Percentiles rank a stretch among this genome's conserved stretches.
Conservation (phyloP, 2,888 invertebrate species). For the Chymomyza fuscimana region DNA sequence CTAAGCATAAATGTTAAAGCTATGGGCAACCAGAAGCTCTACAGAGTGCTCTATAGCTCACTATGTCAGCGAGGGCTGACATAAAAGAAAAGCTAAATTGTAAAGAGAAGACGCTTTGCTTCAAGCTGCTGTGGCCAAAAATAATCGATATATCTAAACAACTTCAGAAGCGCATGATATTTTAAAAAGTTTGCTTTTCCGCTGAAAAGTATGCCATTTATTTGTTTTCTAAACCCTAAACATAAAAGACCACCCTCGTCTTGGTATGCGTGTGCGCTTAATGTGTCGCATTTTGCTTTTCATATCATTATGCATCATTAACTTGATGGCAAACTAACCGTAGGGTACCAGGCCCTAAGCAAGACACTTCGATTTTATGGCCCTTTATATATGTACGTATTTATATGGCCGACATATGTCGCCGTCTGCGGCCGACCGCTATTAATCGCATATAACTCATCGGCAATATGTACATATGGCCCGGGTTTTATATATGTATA, state of each 20-base stretch:
- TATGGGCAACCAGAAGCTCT: no score
- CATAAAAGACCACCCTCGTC: background rate
- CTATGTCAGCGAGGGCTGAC: no score
- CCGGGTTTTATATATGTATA: constrained; percentile 24
- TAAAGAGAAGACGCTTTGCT: no score
- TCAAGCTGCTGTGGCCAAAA: no score
- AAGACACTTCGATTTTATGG: constrained; percentile 65
- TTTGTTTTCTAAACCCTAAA: no score
- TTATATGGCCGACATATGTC: constrained; percentile 44
- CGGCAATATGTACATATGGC: constrained; percentile 21
- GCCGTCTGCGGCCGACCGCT: constrained; percentile 40
- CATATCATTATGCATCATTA: constrained; percentile 73
- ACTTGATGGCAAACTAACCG: constrained; percentile 58
- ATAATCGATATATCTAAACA: no score
- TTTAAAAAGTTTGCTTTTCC: no score
- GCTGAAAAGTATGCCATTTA: no score
- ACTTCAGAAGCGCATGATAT: no score
- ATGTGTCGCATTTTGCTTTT: constrained; percentile 62
- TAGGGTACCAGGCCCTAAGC: constrained; percentile 16
- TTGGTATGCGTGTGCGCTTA: constrained; percentile 52
- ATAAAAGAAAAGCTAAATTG: no score
- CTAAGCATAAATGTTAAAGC: background rate
- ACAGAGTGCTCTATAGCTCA: no score
- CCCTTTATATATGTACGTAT: constrained; percentile 33
- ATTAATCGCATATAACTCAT: constrained; percentile 70